Evolutionary conservation across 2,888 invertebrate genomes (phyloP), one percentile per base, ranked within the genome.

Genomic region (Leptopilina syphax): DNA sequence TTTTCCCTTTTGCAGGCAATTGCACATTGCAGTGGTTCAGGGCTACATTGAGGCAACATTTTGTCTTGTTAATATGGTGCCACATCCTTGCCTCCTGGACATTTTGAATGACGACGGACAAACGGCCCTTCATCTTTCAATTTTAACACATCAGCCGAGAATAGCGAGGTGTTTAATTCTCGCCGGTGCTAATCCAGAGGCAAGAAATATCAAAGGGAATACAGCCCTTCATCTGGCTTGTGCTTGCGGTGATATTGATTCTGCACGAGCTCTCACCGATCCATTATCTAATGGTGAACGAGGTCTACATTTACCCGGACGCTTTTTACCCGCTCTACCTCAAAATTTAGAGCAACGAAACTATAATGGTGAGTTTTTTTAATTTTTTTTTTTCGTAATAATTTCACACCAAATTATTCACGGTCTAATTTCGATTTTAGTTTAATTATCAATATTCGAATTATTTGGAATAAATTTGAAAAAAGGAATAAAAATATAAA

Each of bases 201-300:
- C 86, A 5, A 86, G 96, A 76, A 97, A 98, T 89, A 92, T 94
- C 77, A 93, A 94, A 81, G 98, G 98, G 4, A 97, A 98, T 91
- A 98, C 97, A 0, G 95, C 98, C 0, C 92, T 98, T 8, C 98
- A 98, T 91, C 93, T 97, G 81, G 98, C 98, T 0, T 96, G 96
- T 80, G 93, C 94, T 81, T 93, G 93, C 24, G 96, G 96, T 8
- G 94, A 96, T 89, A 88, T 95, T 54, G 94, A 94, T 65, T 96
- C 96, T 88, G 94, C 97, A 9, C 94, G 94, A 86, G 96, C 96
- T 0, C 93, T 98, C 66, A 94, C 96, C 1, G 94, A 95, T 80
- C 95, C 96, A 0, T 93, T 96, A 1, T 92, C 93, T 60, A 90
- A 92, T 18, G 89, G 90, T 6, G 94, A 94, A 87, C 54, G 73